A percentile compares a stretch with the other conserved stretches of the same genome.
Evolutionary conservation across 2,888 invertebrate genomes (phyloP).

Genomic region (Tachina grossa): DNA sequence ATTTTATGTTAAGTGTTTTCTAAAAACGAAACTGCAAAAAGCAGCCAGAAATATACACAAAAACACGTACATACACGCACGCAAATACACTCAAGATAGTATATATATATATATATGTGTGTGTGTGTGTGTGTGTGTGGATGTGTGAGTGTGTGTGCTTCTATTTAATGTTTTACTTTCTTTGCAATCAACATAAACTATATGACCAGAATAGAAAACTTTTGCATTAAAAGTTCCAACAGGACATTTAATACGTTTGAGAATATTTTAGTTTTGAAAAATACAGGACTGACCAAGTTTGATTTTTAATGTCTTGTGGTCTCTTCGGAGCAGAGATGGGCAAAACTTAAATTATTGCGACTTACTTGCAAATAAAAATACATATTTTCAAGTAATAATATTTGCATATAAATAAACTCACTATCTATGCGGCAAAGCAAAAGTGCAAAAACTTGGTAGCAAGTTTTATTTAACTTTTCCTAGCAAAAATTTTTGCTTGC

Average conservation of each 20-base stretch:
- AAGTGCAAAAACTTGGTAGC: too few species aligned
- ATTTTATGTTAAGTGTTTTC: conserved; percentile 3
- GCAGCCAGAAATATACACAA: neutral
- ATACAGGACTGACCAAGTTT: neutral
- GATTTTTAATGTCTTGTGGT: too few species aligned
- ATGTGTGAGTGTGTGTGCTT: neutral
- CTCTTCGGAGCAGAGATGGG: too few species aligned
- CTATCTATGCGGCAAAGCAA: too few species aligned
- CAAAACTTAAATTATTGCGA: too few species aligned
- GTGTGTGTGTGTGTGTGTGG: neutral
- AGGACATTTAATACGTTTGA: neutral
- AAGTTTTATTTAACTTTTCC: too few species aligned
- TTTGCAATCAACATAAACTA: neutral
- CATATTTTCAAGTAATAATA: too few species aligned
- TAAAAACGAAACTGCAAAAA: neutral
- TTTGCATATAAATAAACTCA: too few species aligned
- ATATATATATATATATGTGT: too few species aligned
- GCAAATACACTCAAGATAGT: neutral
- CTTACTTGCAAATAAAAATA: too few species aligned
- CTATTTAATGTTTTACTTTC: neutral
- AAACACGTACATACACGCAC: neutral
- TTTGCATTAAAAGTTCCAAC: conserved; percentile 6
- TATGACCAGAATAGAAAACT: neutral
- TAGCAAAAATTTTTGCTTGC: too few species aligned
- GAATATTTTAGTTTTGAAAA: neutral